Evolutionary conservation across 2,113 vertebrate species (phyloP).

Genomic region (Dicentrarchus labrax): DNA sequence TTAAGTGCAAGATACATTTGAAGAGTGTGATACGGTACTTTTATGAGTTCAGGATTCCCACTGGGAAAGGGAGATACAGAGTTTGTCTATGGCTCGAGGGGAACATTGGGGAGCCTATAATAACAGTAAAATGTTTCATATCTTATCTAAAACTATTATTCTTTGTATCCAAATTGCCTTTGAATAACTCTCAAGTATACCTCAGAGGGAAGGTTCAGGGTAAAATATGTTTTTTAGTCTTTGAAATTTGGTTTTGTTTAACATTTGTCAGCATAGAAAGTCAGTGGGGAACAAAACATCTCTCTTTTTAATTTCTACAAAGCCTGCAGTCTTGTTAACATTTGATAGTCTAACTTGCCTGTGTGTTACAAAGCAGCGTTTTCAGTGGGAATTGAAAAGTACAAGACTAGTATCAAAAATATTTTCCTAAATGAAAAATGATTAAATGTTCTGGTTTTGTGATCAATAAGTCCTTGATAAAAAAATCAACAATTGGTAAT

Average conservation of each 20-base stretch:
- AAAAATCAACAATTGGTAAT: background rate
- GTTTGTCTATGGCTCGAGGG: slow-evolving; percentile 61
- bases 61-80: slow-evolving; percentile 45
- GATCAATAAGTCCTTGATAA: background rate
- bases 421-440: background rate
- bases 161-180: slow-evolving; percentile 58
- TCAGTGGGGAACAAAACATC: slow-evolving; percentile 31
- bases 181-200: slow-evolving; percentile 55
- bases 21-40: slow-evolving; percentile 37
- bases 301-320: slow-evolving; percentile 42
- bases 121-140: slow-evolving; percentile 54
- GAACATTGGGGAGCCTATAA: slow-evolving; percentile 54
- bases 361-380: background rate
- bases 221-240: slow-evolving; percentile 15
- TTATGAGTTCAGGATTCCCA: slow-evolving; percentile 57
- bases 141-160: slow-evolving; percentile 54
- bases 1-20: slow-evolving; percentile 61
- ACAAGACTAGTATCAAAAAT: background rate
- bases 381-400: background rate
- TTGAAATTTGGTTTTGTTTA: slow-evolving; percentile 47
- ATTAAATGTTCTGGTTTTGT: background rate
- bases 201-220: slow-evolving; percentile 28
- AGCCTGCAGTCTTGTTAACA: slow-evolving; percentile 57
- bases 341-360: background rate
- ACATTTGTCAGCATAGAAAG: slow-evolving; percentile 39